These are phyloP conservation scores for Scleropages formosus DNA, from an alignment of 2,797 vertebrate species.

Conservation along the genomic window DNA sequence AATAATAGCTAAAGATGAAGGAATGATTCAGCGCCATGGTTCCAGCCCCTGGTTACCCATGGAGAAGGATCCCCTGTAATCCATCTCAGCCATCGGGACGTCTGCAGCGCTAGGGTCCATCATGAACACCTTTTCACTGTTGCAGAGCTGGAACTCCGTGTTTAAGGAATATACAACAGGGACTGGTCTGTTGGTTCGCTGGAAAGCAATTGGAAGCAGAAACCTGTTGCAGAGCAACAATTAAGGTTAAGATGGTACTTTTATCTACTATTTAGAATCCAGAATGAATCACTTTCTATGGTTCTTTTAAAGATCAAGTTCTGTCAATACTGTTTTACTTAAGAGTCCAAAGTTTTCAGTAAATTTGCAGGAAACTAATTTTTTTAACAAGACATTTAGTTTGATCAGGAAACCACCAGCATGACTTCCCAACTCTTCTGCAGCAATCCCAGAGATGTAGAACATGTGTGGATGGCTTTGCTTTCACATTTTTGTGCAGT, in stretches of 20 bases:
- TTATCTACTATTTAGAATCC: background rate
- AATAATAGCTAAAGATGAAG: background rate
- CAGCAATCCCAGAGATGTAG: no score
- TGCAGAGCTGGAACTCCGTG: slow-evolving; percentile 95
- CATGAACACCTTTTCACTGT: slow-evolving; percentile 93
- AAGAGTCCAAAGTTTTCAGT: no score
- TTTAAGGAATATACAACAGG: slow-evolving; percentile 95
- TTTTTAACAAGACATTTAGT: no score
- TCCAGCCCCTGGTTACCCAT: slow-evolving; percentile 72
- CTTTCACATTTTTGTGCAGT: no score
- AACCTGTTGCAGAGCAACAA: slow-evolving; percentile 67
- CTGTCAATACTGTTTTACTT: no score
- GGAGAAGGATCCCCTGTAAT: slow-evolving; percentile 96
- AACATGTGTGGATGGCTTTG: no score
- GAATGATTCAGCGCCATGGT: background rate
- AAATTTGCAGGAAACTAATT: no score
- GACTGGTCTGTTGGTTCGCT: slow-evolving; percentile 94
- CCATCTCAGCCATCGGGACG: slow-evolving; percentile 92
- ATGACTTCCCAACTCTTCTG: no score
- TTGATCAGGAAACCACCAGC: no score
- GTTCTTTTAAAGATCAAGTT: no score
- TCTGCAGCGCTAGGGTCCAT: slow-evolving; percentile 83
- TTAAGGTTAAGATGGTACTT: background rate
- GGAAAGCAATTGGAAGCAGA: slow-evolving; percentile 93
- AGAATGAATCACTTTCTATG: background rate